Percentiles rank a stretch among this genome's conserved stretches.
These are phyloP conservation scores for Crenichthys baileyi DNA, from an alignment of 2,797 vertebrate species.

Conservation along the genomic window DNA sequence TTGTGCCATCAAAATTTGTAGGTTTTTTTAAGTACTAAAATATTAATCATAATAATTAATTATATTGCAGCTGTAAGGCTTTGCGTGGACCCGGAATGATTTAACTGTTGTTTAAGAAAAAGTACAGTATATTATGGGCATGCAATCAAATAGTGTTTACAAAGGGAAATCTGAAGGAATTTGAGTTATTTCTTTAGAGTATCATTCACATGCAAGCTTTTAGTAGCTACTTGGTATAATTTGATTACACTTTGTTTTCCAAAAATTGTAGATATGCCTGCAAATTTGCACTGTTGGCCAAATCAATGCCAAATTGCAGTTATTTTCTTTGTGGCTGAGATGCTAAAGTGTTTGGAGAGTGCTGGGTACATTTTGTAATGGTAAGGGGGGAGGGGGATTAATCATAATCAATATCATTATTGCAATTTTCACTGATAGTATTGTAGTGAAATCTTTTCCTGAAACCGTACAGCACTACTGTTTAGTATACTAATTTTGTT, in stretches of 20 bases:
- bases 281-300: background rate
- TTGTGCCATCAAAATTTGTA: background rate
- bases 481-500: background rate
- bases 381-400: background rate
- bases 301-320: background rate
- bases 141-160: background rate
- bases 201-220: background rate
- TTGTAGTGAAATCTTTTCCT: background rate
- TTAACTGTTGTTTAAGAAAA: background rate
- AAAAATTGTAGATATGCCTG: background rate
- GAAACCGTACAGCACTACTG: background rate
- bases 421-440: background rate
- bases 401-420: background rate
- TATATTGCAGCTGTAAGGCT: background rate
- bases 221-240: background rate
- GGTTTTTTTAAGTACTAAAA: background rate
- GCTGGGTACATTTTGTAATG: background rate
- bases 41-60: background rate
- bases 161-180: background rate
- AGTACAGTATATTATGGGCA: too few relatives aligned
- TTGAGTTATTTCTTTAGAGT: background rate
- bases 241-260: background rate
- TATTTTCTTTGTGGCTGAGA: too few relatives aligned
- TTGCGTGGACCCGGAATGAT: background rate
- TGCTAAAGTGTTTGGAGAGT: background rate